Percentiles rank a stretch among this genome's conserved stretches.
Conservation (phyloP, 2,113 vertebrate genomes). For the Paedocypris sp. region DNA sequence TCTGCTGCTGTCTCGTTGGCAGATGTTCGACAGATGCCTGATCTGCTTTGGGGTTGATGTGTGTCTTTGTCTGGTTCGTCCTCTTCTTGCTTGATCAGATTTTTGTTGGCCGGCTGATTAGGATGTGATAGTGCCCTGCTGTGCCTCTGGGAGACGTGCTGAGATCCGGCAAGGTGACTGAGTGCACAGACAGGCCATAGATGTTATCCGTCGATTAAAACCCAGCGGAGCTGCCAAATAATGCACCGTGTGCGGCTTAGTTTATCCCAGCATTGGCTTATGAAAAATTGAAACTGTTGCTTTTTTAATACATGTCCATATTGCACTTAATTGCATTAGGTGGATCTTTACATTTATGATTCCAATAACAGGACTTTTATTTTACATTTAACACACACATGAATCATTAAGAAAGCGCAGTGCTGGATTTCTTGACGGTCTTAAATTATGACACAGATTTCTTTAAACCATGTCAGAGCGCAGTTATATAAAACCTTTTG, state of each 20-base stretch:
- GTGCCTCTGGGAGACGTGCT: background rate
- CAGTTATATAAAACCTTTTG: background rate
- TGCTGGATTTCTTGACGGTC: background rate
- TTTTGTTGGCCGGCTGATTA: background rate
- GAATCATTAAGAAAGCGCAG: background rate
- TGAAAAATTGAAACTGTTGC: too few species aligned
- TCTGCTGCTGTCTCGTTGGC: background rate
- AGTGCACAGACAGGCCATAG: background rate
- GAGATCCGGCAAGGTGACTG: slow-evolving; percentile 7
- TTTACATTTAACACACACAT: too few species aligned
- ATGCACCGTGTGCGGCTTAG: too few species aligned
- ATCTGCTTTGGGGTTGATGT: background rate
- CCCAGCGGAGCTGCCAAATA: background rate
- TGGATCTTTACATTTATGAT: too few species aligned
- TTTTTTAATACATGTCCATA: too few species aligned
- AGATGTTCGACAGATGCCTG: background rate
- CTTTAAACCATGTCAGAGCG: background rate
- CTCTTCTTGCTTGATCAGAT: background rate
- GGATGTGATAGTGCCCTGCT: background rate
- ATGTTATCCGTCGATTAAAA: slow-evolving; percentile 12
- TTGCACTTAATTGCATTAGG: too few species aligned
- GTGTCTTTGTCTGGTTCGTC: background rate
- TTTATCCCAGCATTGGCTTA: too few species aligned
- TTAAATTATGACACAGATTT: background rate
- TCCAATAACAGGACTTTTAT: too few species aligned